Conservation (phyloP, 1,140 invertebrate species). For the Triops longicaudatus region DNA sequence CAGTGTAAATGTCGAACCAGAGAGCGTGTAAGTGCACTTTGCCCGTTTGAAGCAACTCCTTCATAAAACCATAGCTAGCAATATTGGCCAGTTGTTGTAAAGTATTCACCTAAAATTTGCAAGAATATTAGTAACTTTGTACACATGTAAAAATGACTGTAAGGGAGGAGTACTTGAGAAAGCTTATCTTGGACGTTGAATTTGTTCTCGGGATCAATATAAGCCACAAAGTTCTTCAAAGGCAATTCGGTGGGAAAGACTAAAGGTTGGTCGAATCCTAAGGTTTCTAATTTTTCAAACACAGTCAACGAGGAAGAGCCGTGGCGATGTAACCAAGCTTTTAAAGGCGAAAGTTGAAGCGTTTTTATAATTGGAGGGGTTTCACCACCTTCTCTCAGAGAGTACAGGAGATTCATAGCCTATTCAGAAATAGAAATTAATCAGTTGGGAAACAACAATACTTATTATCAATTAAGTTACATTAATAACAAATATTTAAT, state of each 20-base stretch:
- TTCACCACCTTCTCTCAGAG: conserved; percentile 64
- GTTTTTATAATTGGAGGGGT: conserved; percentile 63
- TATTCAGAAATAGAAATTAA: conserved; percentile 33
- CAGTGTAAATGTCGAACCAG: conserved; percentile 96
- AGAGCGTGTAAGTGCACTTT: conserved; percentile 67
- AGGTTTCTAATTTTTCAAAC: conserved; percentile 62
- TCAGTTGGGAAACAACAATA: too few species aligned
- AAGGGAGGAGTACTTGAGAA: conserved; percentile 59
- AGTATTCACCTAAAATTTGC: conserved; percentile 66
- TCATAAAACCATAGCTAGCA: conserved; percentile 86
- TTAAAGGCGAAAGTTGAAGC: conserved; percentile 71
- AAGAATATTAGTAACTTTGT: conserved; percentile 17
- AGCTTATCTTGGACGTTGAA: conserved; percentile 84
- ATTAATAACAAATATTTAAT: too few species aligned
- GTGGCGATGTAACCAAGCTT: conserved; percentile 84
- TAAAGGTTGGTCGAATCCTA: conserved; percentile 62
- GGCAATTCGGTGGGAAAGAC: conserved; percentile 78
- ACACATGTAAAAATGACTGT: neutral
- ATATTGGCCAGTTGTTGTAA: conserved; percentile 90
- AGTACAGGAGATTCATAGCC: conserved; percentile 87
- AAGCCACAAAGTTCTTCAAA: conserved; percentile 76
- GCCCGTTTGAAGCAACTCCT: conserved; percentile 66
- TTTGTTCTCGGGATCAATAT: conserved; percentile 86
- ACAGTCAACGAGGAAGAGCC: conserved; percentile 70
- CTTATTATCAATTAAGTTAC: too few species aligned